Percentiles rank a stretch among this genome's conserved stretches.
phyloP scores from a whole-genome alignment of 2,888 invertebrate species.

The Nemapogon koenigi region DNA sequence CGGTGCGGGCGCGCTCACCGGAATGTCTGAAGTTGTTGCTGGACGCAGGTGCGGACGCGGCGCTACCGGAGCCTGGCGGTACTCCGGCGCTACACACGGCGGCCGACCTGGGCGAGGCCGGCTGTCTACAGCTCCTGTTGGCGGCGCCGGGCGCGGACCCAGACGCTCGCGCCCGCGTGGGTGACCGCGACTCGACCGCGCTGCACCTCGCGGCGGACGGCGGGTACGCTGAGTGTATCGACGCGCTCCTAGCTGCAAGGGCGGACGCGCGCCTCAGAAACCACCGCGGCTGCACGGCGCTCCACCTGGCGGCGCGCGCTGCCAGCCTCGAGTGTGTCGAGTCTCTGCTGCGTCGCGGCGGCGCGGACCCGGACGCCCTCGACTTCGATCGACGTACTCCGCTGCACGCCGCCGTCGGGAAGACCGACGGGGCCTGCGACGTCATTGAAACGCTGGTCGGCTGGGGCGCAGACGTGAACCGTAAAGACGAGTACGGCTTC shows the following conservation, averaged over 20 bases:
- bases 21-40: conserved; percentile 81
- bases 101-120: conserved; percentile 79
- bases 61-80: conserved; percentile 76
- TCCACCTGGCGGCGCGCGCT: conserved; percentile 84
- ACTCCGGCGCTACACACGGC: conserved; percentile 83
- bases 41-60: conserved; percentile 76
- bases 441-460: conserved; percentile 79
- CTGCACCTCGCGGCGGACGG: conserved; percentile 89
- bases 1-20: conserved; percentile 83
- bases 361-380: conserved; percentile 79
- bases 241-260: conserved; percentile 73
- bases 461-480: conserved; percentile 84
- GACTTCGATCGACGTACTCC: conserved; percentile 84
- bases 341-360: conserved; percentile 73
- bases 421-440: conserved; percentile 80
- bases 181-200: conserved; percentile 79
- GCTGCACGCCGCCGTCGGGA: conserved; percentile 84
- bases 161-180: conserved; percentile 71
- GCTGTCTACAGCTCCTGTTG: conserved; percentile 76
- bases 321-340: conserved; percentile 85
- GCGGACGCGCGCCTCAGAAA: conserved; percentile 79
- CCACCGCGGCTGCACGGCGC: conserved; percentile 81
- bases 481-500: conserved; percentile 85
- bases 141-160: conserved; percentile 76
- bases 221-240: conserved; percentile 82